Evolutionary conservation across 2,888 invertebrate genomes (phyloP), one percentile per base, ranked within the genome.

Genomic region (Listrodromus nycthemerus): DNA sequence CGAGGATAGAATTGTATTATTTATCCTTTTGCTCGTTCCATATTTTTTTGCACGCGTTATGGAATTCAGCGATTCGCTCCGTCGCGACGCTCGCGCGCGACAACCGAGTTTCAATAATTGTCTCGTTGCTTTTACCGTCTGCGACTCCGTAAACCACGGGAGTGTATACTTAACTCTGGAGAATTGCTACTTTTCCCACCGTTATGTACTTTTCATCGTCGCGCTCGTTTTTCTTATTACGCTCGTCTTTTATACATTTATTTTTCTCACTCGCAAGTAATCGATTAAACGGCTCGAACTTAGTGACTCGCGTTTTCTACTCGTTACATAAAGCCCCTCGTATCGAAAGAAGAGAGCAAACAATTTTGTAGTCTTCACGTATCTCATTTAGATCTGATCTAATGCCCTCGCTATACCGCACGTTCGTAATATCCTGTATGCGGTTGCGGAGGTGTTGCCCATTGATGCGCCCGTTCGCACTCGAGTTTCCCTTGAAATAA

Each of bases 361-460:
- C 81, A 41, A 69, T 84, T 84, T 84, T 84, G 81, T 78, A 50
- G 63, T 66, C 65, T 48, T 81, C 83, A 71, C 77, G 83, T 84
- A 84, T 84, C 83, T 78, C 81, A 81, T 84, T 84, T 84, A 84
- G 84, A 84, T 84, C 77, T 63, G 81, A 84, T 84, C 84, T 84
- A 81, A 78, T 70, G 67, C 67, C 50, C 41, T 45, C 41, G 65
- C 58, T n/a, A 61, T 61, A 30, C 58, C 41, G 52, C 63, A 61
- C 63, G 69, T 81, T 81, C 84, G 84, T 84, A 84, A 84, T 78
- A 84, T 81, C 81, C 81, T 84, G 84, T 81, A 65, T 69, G 70
- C 79, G 80, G 78, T 84, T 84, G 81, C 77, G 66, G 67, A 81
- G 81, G 65, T 78, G 76, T 77, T 81, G 81, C 83, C 41, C 77